Evolutionary conservation across 2,113 vertebrate species (phyloP).

Genomic region (Chloropsis cyanopogon): DNA sequence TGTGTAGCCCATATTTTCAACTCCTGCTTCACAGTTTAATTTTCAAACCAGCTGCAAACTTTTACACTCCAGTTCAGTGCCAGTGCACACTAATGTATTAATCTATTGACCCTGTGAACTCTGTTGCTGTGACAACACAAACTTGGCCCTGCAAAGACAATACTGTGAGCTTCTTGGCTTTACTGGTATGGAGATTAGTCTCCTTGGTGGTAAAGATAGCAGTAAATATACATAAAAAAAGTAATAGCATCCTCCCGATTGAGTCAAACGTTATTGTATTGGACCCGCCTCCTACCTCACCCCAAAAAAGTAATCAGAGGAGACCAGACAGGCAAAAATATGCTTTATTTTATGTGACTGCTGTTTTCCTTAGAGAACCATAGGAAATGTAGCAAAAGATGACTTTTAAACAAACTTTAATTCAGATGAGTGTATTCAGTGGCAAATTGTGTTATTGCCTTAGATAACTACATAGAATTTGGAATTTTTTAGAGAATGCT

Average conservation of each 20-base stretch:
- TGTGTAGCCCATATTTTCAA: background rate
- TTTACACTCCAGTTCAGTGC: slow-evolving; percentile 11
- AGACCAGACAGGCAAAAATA: slow-evolving; percentile 23
- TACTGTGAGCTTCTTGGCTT: slow-evolving; percentile 61
- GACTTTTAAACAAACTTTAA: slow-evolving; percentile 46
- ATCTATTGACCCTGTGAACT: slow-evolving; percentile 47
- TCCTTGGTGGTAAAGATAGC: slow-evolving; percentile 72
- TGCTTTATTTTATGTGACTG: slow-evolving; percentile 4
- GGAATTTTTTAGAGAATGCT: slow-evolving; percentile 3
- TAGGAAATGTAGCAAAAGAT: background rate
- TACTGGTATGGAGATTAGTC: slow-evolving; percentile 66
- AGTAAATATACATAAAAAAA: slow-evolving; percentile 63
- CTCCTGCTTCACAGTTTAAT: background rate
- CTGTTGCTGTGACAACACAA: slow-evolving; percentile 73
- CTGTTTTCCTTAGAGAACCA: background rate
- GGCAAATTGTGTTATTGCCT: slow-evolving; percentile 12
- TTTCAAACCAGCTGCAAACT: slow-evolving; percentile 36
- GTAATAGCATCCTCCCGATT: slow-evolving; percentile 20
- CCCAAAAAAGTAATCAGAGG: slow-evolving; percentile 3
- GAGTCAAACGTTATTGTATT: slow-evolving; percentile 18
- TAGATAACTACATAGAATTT: slow-evolving; percentile 17
- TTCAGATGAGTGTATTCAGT: background rate
- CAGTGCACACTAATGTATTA: slow-evolving; percentile 25
- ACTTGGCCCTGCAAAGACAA: slow-evolving; percentile 64
- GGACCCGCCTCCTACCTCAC: background rate